Base-by-base conservation (phyloP, 1,140 invertebrate genomes). In the Drosophila nebulosa region DNA sequence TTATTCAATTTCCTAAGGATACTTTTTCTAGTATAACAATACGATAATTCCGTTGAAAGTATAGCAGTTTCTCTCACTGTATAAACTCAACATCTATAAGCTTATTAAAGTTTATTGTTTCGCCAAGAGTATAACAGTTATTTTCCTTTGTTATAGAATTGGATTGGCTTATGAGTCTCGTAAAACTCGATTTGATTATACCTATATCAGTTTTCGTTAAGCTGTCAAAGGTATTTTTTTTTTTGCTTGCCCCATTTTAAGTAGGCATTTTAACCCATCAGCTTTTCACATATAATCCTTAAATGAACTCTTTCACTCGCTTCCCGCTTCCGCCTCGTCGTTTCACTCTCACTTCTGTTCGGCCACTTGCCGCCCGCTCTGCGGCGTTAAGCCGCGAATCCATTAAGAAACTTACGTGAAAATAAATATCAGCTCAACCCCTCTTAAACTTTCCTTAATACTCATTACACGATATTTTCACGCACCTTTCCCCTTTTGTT, bases 401-500 rank as follows among this genome's bases (percentile, higher is more conserved):
- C 46, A 46, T 73, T 74, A 74, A 35, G 62, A 26, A 74, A 65
- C 50, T 59, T 73, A 12, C 10, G 16, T 46, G 30, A 32, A 46
- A 71, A 36, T 58, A 18, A 68, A 36, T 53, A 30, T 18, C 62
- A 27, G 24, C 27, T 55, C 46, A 60, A 60, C 24, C 36, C 22
- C 22, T 24, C 16, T 50, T 57, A 56, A 74, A 74, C 70, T 74
- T 74, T 56, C 30, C 62, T 66, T 66, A 42, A 74, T 55, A 26
- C 70, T 35, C 69, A 73, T 74, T 74, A 74, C 42, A 39, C 50
- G 55, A 59, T 59, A 72, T 56, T 62, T 62, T 51, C 60, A 53
- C 30, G 39, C 39, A 46, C 39, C 39, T 42, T 22, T 24, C 58
- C 46, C 68, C n/a, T n/a, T n/a, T 69, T 60, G 16, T 53, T 35